Percentiles rank a stretch among this genome's conserved stretches.
These are phyloP conservation scores for Capreolus pygargus DNA, from an alignment of 2,113 vertebrate species.

Conservation along the genomic window DNA sequence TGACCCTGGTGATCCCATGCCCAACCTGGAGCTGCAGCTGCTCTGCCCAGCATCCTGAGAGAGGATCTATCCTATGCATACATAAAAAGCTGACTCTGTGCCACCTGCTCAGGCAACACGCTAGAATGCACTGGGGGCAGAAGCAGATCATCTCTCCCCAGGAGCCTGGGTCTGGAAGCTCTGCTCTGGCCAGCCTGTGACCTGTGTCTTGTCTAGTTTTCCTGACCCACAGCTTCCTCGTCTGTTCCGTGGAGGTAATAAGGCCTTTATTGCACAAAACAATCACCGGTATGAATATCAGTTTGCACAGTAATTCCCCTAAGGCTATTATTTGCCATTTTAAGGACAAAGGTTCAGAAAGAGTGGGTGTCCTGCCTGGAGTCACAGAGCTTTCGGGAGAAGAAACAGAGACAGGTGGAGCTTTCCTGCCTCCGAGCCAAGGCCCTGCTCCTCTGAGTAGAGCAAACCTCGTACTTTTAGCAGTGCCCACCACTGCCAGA, in stretches of 20 bases:
- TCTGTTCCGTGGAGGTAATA: not conserved
- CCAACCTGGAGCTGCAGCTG: not conserved
- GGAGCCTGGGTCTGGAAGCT: not conserved
- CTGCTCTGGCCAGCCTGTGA: not conserved
- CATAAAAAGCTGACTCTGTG: not conserved
- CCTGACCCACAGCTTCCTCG: not conserved
- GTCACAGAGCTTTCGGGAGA: not conserved
- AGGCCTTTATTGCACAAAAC: not conserved
- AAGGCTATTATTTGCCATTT: not conserved
- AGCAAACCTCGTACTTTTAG: not conserved
- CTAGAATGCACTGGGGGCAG: too few species aligned
- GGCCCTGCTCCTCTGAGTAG: not conserved
- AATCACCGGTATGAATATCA: not conserved
- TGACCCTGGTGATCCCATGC: not conserved
- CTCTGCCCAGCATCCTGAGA: not conserved
- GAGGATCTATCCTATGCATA: not conserved
- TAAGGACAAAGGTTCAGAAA: not conserved
- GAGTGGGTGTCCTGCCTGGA: not conserved
- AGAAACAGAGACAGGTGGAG: not conserved
- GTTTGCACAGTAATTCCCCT: not conserved
- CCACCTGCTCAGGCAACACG: not conserved
- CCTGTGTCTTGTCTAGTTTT: not conserved
- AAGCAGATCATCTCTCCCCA: not conserved
- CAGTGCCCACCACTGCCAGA: rapidly evolving
- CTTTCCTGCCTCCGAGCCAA: not conserved